Percentiles rank a stretch among this genome's conserved stretches.
Conservation (phyloP, 2,113 vertebrate genomes). For the Dipodomys spectabilis region DNA sequence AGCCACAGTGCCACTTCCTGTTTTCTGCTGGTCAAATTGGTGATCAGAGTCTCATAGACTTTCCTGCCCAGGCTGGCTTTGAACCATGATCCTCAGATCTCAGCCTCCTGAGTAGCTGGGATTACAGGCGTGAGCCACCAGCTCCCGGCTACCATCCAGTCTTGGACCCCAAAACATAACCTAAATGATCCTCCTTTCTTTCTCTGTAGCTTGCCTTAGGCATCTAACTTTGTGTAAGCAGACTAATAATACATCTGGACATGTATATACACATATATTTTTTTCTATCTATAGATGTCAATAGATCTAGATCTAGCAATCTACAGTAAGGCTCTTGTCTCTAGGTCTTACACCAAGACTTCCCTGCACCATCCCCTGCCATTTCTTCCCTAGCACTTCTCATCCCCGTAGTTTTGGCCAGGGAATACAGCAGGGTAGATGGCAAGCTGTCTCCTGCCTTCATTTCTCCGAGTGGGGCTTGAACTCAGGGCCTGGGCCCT, state of each 20-base stretch:
- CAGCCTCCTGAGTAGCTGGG: too few species aligned
- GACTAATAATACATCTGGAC: not conserved
- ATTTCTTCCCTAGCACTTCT: not conserved
- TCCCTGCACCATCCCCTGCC: not conserved
- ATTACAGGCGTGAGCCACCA: too few species aligned
- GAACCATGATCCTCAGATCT: too few species aligned
- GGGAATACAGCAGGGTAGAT: not conserved
- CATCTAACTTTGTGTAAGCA: not conserved
- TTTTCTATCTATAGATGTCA: not conserved
- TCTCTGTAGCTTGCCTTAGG: not conserved
- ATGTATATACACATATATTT: too few species aligned
- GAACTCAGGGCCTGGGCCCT: too few species aligned
- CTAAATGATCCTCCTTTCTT: not conserved
- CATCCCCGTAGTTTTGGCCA: not conserved
- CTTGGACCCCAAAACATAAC: not conserved
- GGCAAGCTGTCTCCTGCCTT: not conserved
- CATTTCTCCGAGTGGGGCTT: not conserved
- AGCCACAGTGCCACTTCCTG: too few species aligned
- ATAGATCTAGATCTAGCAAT: too few species aligned
- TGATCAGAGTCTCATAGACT: too few species aligned
- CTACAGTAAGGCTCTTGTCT: not conserved
- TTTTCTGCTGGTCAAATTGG: too few species aligned
- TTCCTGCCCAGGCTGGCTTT: too few species aligned
- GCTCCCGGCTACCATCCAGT: not conserved
- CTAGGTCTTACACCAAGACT: not conserved